These are phyloP conservation scores for Gadopsis bispinosus DNA, from an alignment of 2,797 vertebrate genomes.

Conservation along the genomic window DNA sequence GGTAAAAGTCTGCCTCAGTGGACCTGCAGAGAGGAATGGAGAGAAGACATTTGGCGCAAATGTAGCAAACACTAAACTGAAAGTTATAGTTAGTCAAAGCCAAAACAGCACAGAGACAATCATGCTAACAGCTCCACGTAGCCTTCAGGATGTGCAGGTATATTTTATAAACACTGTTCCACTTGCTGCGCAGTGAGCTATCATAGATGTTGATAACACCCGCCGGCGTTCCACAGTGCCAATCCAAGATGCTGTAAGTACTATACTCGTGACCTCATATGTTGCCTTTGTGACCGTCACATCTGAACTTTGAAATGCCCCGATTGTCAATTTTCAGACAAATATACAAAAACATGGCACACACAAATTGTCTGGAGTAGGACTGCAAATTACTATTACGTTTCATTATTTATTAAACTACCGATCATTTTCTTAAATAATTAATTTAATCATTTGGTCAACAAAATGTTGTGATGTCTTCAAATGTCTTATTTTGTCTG, in stretches of 20 bases:
- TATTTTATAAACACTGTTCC: not conserved
- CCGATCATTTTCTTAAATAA: too few relatives aligned
- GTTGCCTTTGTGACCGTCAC: too few relatives aligned
- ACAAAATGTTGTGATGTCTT: too few relatives aligned
- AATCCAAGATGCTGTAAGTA: not conserved
- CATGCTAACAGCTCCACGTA: not conserved
- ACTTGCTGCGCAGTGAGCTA: not conserved
- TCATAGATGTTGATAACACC: not conserved
- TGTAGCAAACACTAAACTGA: not conserved
- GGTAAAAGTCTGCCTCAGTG: constrained; percentile 90
- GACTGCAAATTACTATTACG: not conserved
- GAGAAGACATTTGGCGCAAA: not conserved
- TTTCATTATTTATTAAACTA: too few relatives aligned
- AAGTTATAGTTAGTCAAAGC: not conserved
- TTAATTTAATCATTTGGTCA: too few relatives aligned
- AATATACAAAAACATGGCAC: not conserved
- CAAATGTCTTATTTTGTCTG: too few relatives aligned
- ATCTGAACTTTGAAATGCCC: not conserved
- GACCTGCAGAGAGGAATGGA: constrained; percentile 78
- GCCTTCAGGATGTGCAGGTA: not conserved
- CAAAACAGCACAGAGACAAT: not conserved
- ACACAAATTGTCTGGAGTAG: not conserved
- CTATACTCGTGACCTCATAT: too few relatives aligned
- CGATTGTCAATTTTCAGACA: not conserved
- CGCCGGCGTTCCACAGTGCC: not conserved